These are phyloP conservation scores for Euphonia xanthogaster DNA, from an alignment of 2,797 vertebrate genomes.

Conservation along the genomic window DNA sequence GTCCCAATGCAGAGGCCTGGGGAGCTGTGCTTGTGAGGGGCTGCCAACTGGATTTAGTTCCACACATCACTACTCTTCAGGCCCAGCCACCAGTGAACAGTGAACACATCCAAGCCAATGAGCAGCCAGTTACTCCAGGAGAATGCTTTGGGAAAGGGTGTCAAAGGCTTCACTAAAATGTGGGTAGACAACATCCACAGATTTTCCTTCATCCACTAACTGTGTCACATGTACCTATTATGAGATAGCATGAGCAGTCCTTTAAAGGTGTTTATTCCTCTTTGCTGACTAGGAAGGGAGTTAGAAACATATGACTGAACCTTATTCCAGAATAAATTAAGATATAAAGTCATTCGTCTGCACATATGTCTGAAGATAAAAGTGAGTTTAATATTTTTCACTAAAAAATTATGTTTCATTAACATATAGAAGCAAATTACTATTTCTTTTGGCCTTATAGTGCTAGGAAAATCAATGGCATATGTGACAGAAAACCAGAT, in stretches of 20 bases:
- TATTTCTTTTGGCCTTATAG: not conserved
- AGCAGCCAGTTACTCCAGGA: not conserved
- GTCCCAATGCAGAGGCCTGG: too few relatives aligned
- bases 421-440: not conserved
- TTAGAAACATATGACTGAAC: not conserved
- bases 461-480: not conserved
- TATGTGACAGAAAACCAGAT: not conserved
- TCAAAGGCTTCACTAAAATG: not conserved
- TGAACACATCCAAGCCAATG: not conserved
- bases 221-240: not conserved
- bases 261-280: not conserved
- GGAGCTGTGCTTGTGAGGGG: not conserved
- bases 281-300: not conserved
- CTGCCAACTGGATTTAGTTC: not conserved
- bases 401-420: not conserved
- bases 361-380: not conserved
- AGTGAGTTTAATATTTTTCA: not conserved
- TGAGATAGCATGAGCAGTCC: not conserved
- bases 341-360: not conserved
- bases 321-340: not conserved
- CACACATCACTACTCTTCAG: not conserved
- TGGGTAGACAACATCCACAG: too few relatives aligned
- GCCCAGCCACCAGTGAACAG: too few relatives aligned
- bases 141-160: not conserved
- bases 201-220: not conserved